Conservation (phyloP, 2,113 vertebrate species). For the Elephantulus edwardii region DNA sequence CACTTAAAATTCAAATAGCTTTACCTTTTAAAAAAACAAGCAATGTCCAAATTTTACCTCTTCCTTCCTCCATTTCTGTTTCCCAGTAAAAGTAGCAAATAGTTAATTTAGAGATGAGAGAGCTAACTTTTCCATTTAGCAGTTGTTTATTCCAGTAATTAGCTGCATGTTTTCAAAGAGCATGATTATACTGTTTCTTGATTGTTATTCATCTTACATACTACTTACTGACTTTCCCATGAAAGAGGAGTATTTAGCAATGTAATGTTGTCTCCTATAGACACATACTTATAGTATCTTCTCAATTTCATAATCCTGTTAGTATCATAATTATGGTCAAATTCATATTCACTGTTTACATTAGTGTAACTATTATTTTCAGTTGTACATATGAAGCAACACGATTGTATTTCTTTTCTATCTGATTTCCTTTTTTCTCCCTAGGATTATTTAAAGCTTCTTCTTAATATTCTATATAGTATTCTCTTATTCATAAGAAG, state of each 20-base stretch:
- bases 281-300: not conserved
- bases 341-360: not conserved
- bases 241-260: not conserved
- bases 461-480: conserved; percentile 15
- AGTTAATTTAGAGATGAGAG: not conserved
- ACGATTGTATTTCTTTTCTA: not conserved
- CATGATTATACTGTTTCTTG: not conserved
- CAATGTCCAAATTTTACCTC: not conserved
- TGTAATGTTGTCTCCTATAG: not conserved
- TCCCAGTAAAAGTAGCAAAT: not conserved
- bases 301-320: not conserved
- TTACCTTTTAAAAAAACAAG: not conserved
- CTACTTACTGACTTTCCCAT: not conserved
- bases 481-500: conserved; percentile 11
- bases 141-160: not conserved
- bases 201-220: conserved; percentile 3
- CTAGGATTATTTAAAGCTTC: not conserved
- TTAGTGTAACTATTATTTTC: conserved; percentile 39
- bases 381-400: not conserved
- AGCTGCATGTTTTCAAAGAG: not conserved
- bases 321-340: conserved; percentile 15
- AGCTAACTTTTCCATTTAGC: not conserved
- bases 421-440: not conserved
- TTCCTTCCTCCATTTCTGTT: not conserved
- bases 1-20: conserved; percentile 23